phyloP scores from a whole-genome alignment of 2,113 vertebrate species.

The Callipepla californica region DNA sequence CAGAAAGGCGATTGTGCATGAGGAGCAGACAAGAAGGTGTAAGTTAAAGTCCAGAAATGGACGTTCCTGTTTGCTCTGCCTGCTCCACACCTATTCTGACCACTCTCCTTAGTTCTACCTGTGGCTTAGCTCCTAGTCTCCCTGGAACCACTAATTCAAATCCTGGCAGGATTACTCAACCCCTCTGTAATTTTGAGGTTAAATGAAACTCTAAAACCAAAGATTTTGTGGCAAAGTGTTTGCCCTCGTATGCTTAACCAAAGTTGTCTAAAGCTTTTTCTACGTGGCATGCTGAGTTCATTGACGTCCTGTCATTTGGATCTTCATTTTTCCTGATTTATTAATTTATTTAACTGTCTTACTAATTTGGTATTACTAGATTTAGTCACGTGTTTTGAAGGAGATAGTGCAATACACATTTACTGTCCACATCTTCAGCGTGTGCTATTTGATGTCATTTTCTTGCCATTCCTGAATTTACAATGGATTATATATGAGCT shows the following conservation, averaged over 20 bases:
- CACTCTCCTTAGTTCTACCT: background rate
- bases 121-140: background rate
- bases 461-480: background rate
- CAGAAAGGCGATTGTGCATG: slow-evolving; percentile 13
- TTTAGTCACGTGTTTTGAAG: background rate
- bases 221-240: background rate
- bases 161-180: slow-evolving; percentile 29
- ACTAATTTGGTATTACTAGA: background rate
- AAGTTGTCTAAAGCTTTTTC: background rate
- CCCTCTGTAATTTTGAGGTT: slow-evolving; percentile 24
- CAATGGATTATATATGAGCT: background rate
- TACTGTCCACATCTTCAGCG: background rate
- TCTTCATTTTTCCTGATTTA: background rate
- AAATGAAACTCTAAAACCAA: background rate
- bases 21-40: background rate
- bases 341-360: slow-evolving; percentile 9
- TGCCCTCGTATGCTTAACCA: background rate
- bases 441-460: background rate
- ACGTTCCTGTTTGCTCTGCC: slow-evolving; percentile 42
- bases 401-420: background rate
- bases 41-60: slow-evolving; percentile 11
- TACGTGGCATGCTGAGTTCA: background rate
- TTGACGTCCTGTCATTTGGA: background rate
- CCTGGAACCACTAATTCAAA: slow-evolving; percentile 28
- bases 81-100: slow-evolving; percentile 41